Evolutionary conservation across 2,888 invertebrate species (phyloP), one percentile per base, ranked within the genome.

Genomic region (Apoderus coryli): DNA sequence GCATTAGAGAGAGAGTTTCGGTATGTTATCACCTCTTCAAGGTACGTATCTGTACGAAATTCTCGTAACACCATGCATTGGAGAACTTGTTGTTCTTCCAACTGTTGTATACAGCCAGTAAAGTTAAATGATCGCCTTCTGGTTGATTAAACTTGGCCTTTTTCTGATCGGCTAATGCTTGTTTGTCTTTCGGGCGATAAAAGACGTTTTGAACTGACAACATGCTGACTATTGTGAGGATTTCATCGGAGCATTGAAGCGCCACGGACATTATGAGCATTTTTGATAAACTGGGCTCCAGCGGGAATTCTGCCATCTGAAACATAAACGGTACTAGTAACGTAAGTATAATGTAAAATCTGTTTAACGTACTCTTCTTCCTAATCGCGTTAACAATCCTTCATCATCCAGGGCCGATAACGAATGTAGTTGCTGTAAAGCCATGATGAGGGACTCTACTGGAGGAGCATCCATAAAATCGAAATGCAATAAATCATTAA

Each of bases 401-500:
- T 90, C 89, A 38, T 93, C 86, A 53, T 99, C 98, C 7, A 99
- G 64, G 0, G 98, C 98, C 19, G 90, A 90, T 3, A 99, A 66
- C 4, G 93, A 95, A 59, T 98, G 95, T 39, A 99, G 63, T 45
- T 93, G 90, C 50, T 96, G 95, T 44, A 99, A 63, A 10, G 98
- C 98, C 77, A 93, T 92, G 36, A 98, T 89, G 42, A 99, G 69
- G 0, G 93, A 89, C 62, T 96, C 93, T 11, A 92, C 89, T 0
- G 98, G 95, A 13, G 98, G 98, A 1, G 96, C 89, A 59, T 99
- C 98, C 98, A 99, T 99, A 63, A 99, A 99, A 64, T 98, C 96
- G 57, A 99, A 99, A 54, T 92, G 86, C 12, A 99, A 61, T 31
- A 99, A 64, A 62, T 98, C 96, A 56, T 98, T 96, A 47, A 98